Base-by-base conservation (phyloP, 92 coral and sea anemone species). In the Ricordea florida region DNA sequence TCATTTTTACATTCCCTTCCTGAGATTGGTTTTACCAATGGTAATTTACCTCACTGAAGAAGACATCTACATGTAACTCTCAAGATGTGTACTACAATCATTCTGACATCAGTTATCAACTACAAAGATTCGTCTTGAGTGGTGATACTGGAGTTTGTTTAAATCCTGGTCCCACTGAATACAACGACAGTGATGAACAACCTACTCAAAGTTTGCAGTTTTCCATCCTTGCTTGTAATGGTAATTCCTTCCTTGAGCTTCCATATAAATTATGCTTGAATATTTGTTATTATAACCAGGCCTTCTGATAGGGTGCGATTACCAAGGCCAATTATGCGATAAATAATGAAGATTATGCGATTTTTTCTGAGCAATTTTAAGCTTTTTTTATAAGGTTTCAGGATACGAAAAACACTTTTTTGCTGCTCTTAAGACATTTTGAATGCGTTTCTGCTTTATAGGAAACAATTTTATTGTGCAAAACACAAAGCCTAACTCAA, bases 251-350 rank as follows among this genome's bases (percentile, higher is more conserved):
- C 42, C 42, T 36, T 36, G 42, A 36, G 14, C 42, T 36, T 36
- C 42, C 62, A 15, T 4, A 56, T 56, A 25, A 55, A 55, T n/a
- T n/a, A n/a, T 55, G 62, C 62, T 55, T 55, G 37, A 55, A 55
- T 27, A 55, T 55, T 55, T 55, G 34, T 18, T 21, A 55, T 26
- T 55, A 55, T 38, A n/a, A n/a, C n/a, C n/a, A n/a, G n/a, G n/a
- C n/a, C n/a, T n/a, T n/a, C n/a, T n/a, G n/a, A n/a, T n/a, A n/a
- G n/a, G n/a, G n/a, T n/a, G n/a, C n/a, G n/a, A n/a, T n/a, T n/a
- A n/a, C n/a, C n/a, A n/a, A n/a, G n/a, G n/a, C n/a, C n/a, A n/a
- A n/a, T n/a, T n/a, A n/a, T n/a, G n/a, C n/a, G n/a, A n/a, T n/a
- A n/a, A n/a, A n/a, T n/a, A n/a, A n/a, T n/a, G n/a, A n/a, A n/a